A percentile compares a stretch with the other conserved stretches of the same genome.
These are phyloP conservation scores for Stenodema calcarata DNA, from an alignment of 2,888 invertebrate genomes.

Conservation along the genomic window DNA sequence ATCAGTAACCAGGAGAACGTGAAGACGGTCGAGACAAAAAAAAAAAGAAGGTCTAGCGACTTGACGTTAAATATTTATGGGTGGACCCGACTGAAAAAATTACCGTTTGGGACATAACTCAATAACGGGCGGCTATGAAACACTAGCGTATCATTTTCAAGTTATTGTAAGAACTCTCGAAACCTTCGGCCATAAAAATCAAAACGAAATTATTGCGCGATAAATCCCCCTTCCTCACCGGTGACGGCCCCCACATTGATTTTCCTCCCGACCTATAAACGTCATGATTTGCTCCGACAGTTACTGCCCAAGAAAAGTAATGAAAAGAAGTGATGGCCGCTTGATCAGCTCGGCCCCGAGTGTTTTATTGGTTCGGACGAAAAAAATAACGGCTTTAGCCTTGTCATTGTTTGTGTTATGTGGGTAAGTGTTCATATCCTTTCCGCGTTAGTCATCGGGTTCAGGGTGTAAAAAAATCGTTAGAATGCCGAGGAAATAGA, in stretches of 20 bases:
- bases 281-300: slow-evolving; percentile 17
- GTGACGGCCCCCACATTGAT: background rate
- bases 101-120: slow-evolving; percentile 1
- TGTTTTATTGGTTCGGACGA: background rate
- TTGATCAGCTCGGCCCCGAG: background rate
- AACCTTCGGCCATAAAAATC: slow-evolving; percentile 8
- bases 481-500: too few relatives aligned
- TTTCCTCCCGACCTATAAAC: background rate
- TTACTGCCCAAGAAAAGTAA: background rate
- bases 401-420: background rate
- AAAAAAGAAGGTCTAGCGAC: background rate
- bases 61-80: slow-evolving; percentile 19
- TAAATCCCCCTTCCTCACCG: background rate
- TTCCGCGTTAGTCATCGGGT: background rate
- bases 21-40: background rate
- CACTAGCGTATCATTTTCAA: slow-evolving; percentile 22
- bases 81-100: background rate
- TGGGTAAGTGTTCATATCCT: background rate
- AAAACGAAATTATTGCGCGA: slow-evolving; percentile 4
- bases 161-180: background rate
- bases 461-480: too few relatives aligned
- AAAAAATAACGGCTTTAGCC: background rate
- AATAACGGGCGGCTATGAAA: slow-evolving; percentile 4
- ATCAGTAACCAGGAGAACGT: background rate
- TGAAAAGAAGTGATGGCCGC: background rate